A percentile compares a stretch with the other conserved stretches of the same genome.
These are phyloP conservation scores for Pachyuromys duprasi DNA, from an alignment of 2,797 vertebrate genomes.

Conservation along the genomic window DNA sequence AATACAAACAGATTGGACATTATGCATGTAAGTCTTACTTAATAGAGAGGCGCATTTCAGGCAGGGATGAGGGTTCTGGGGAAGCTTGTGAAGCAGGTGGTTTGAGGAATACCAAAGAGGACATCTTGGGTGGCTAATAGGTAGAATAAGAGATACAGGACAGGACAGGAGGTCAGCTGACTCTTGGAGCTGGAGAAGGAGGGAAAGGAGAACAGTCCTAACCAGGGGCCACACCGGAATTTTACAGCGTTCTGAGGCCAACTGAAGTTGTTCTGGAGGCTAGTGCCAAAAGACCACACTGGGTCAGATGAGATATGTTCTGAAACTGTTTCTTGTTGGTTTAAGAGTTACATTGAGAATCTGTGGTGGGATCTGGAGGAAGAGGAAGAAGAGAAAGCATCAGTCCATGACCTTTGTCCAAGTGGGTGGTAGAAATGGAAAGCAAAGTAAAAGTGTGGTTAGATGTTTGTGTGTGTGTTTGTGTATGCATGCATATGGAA, in stretches of 20 bases:
- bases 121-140: not conserved
- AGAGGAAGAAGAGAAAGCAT: not conserved
- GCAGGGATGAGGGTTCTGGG: not conserved
- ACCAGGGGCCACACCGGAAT: not conserved
- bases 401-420: not conserved
- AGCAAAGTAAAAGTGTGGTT: not conserved
- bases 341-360: not conserved
- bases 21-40: too few species aligned
- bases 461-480: not conserved
- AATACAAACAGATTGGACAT: too few species aligned
- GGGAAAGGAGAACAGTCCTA: not conserved
- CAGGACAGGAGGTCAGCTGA: not conserved
- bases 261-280: not conserved
- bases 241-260: not conserved
- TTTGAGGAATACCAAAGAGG: not conserved
- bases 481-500: not conserved
- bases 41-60: too few species aligned
- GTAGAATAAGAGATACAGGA: not conserved
- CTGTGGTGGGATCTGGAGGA: not conserved
- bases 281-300: not conserved
- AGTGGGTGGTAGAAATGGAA: not conserved
- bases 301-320: not conserved
- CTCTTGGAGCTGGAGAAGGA: not conserved
- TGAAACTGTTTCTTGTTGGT: not conserved
- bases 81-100: not conserved